phyloP scores from a whole-genome alignment of 1,140 invertebrate species.

The Littorina saxatilis region DNA sequence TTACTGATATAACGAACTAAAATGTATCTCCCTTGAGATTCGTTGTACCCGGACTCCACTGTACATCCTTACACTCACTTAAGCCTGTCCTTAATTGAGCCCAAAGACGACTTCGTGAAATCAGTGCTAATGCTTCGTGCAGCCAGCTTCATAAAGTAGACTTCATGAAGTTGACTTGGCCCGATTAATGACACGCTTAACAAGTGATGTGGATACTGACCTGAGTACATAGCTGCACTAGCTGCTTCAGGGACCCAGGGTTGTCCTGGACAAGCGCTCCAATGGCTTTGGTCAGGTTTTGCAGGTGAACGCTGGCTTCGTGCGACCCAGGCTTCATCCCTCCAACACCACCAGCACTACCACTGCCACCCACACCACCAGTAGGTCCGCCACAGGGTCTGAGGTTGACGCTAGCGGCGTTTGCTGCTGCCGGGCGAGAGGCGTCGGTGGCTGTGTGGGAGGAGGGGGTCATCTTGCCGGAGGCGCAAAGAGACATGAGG shows the following conservation, averaged over 20 bases:
- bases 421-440: not conserved
- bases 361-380: not conserved
- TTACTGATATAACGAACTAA: too few species aligned
- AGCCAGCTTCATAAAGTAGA: too few species aligned
- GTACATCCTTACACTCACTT: too few species aligned
- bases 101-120: too few species aligned
- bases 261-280: conserved; percentile 80
- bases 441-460: not conserved
- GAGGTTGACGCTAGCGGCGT: conserved; percentile 6
- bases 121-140: too few species aligned
- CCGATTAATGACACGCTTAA: too few species aligned
- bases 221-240: conserved; percentile 81
- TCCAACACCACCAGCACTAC: not conserved
- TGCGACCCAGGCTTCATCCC: conserved; percentile 23
- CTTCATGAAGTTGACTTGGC: too few species aligned
- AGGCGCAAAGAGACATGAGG: conserved; percentile 81
- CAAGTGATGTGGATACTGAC: too few species aligned
- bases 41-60: too few species aligned
- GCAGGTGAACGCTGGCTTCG: conserved; percentile 74
- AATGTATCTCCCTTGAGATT: too few species aligned
- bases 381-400: conserved; percentile 8
- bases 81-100: too few species aligned
- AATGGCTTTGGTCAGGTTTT: conserved; percentile 79
- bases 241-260: conserved; percentile 77
- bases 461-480: conserved; percentile 76